Evolutionary conservation across 2,113 vertebrate genomes (phyloP).

Genomic region (Heptranchias perlo): DNA sequence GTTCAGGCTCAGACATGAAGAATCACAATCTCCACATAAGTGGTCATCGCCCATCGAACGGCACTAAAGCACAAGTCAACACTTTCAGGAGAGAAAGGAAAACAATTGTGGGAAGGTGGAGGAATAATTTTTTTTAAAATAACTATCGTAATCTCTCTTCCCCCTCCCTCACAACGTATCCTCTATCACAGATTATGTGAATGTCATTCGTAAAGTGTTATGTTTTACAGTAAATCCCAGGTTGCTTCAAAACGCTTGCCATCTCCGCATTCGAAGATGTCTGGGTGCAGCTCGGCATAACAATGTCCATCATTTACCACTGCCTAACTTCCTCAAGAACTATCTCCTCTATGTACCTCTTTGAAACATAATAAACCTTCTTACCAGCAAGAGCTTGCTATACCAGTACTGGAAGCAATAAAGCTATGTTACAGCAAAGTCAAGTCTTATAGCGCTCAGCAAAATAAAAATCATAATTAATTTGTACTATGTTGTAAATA

Average conservation of each 20-base stretch:
- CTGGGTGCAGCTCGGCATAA: not conserved
- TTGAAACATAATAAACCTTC: not conserved
- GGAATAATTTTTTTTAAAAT: not conserved
- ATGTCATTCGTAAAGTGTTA: not conserved
- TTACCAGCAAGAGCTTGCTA: not conserved
- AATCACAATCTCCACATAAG: too few relatives aligned
- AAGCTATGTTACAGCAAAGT: not conserved
- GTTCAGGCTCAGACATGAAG: too few relatives aligned
- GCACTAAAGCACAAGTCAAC: not conserved
- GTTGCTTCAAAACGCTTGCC: not conserved
- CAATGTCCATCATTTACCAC: not conserved
- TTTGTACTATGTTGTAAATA: not conserved
- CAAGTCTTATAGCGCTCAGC: not conserved
- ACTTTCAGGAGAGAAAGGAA: not conserved
- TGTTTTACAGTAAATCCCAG: constrained; percentile 1
- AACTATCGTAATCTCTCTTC: not conserved
- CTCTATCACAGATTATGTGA: not conserved
- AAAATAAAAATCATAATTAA: not conserved
- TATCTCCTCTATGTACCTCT: not conserved
- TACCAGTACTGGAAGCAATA: not conserved
- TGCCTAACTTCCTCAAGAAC: not conserved
- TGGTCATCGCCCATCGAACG: too few relatives aligned
- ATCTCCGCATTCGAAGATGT: not conserved
- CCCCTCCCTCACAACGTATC: not conserved
- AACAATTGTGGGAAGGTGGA: not conserved